Evolutionary conservation across 2,888 invertebrate genomes (phyloP), one percentile per base, ranked within the genome.

Genomic region (Muschampia plurimacula): DNA sequence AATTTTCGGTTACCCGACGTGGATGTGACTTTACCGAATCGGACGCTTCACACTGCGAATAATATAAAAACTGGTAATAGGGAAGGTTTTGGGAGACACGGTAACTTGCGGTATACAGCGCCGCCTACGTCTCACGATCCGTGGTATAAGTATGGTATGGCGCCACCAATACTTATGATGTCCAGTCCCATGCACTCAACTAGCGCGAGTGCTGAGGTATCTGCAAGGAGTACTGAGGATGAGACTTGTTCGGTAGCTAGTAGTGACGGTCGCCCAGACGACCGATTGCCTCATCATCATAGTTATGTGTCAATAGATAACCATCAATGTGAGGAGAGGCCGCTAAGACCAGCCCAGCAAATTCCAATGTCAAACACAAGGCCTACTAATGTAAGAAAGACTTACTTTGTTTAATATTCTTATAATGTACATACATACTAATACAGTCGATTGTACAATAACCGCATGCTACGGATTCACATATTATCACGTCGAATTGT

Each of bases 1-100:
- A 96, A 97, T 88, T 96, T 95, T 95, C 96, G 97, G 80, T 96
- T 98, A 96, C 97, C 97, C 78, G 97, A 97, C 88, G 96, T 97
- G 80, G 95, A 95, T 86, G 92, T 94, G 86, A 95, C 95, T 77
- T 89, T 95, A 75, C 95, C 95, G 79, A 94, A 95, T 90, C 95
- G 95, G 90, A 95, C 95, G 90, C 91, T 94, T 85, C 94, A 94
- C 85, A 93, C 90, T 77, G 89, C 94, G 76, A 93, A 91, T 86
- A 93, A 92, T 82, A 82, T 93, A 76, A 95, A 94, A 86, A 89
- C 87, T 85, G 85, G 87, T 83, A 92, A 92, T 78, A 88, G 93
- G 81, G 94, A 94, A 81, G 92, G 89, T 76, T 94, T 93, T 77
- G 89, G 90, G 68, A 88, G 95, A 76, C 94, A 94, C 79, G 94